Evolutionary conservation across 2,113 vertebrate genomes (phyloP).

Genomic region (Pomatorhinus ruficollis): DNA sequence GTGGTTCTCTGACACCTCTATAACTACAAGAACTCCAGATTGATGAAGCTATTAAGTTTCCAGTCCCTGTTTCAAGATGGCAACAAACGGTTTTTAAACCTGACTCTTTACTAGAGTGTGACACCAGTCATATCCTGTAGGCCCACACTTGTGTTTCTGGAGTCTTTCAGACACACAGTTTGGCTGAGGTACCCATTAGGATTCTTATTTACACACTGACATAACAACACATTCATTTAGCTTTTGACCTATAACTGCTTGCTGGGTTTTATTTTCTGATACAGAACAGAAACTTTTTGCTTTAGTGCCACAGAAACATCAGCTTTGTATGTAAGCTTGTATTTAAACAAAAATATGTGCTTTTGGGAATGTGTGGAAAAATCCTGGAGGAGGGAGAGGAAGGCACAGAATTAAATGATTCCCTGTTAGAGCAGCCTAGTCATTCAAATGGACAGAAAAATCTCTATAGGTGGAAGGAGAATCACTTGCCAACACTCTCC

Average conservation of each 20-base stretch:
- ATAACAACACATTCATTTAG: not conserved
- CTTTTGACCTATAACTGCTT: not conserved
- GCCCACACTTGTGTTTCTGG: not conserved
- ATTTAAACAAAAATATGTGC: not conserved
- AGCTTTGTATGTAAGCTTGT: not conserved
- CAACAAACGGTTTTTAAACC: not conserved
- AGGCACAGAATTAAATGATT: not conserved
- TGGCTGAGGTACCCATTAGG: not conserved
- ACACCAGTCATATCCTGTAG: not conserved
- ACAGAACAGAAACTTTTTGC: not conserved
- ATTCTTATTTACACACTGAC: not conserved
- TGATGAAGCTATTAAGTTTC: not conserved
- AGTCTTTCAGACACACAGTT: not conserved
- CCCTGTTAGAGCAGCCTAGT: not conserved
- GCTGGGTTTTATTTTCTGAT: not conserved
- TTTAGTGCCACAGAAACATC: not conserved
- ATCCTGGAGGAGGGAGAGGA: not conserved
- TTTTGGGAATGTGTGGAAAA: not conserved
- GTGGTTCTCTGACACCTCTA: not conserved
- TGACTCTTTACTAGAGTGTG: not conserved
- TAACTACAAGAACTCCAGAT: not conserved
- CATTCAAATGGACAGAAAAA: not conserved
- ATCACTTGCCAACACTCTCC: not conserved
- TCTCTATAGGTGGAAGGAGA: not conserved
- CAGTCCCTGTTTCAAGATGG: not conserved